phyloP scores from a whole-genome alignment of 2,113 vertebrate genomes.

The Stegastes partitus region DNA sequence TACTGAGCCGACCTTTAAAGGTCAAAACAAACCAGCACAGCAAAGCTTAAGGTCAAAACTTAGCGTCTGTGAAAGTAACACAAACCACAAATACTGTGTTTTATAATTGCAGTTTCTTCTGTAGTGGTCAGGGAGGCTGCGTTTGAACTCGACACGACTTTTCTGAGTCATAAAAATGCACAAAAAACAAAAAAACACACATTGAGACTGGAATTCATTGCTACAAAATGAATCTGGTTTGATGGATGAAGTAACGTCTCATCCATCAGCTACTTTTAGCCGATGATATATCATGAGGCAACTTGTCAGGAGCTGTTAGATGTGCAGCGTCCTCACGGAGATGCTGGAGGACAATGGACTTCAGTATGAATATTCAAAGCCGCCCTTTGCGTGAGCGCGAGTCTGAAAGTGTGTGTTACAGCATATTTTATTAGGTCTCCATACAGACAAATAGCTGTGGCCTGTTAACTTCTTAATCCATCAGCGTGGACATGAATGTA shows the following conservation, averaged over 20 bases:
- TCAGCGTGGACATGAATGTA: conserved; percentile 54
- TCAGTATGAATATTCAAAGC: conserved; percentile 38
- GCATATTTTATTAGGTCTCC: conserved; percentile 43
- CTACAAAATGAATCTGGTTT: conserved; percentile 40
- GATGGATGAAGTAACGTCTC: conserved; percentile 64
- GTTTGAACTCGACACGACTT: conserved; percentile 10
- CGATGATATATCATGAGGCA: conserved; percentile 42
- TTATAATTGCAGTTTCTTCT: neutral
- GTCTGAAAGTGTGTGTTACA: conserved; percentile 17
- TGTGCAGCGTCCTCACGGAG: neutral
- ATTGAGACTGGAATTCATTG: conserved; percentile 34
- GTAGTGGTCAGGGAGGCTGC: conserved; percentile 38
- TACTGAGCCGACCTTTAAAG: neutral
- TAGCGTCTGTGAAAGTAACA: neutral
- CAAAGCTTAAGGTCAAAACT: neutral
- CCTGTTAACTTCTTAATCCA: conserved; percentile 43
- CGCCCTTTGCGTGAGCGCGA: neutral
- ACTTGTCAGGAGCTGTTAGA: conserved; percentile 35
- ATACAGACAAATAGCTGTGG: conserved; percentile 30
- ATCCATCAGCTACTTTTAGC: conserved; percentile 48
- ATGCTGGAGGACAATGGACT: conserved; percentile 4
- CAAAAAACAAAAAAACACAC: conserved; percentile 20
- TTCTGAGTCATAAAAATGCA: conserved; percentile 25
- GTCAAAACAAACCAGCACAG: neutral
- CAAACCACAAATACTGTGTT: neutral